Evolutionary conservation across 2,888 invertebrate genomes (phyloP).

Genomic region (Palloptera scutellata): DNA sequence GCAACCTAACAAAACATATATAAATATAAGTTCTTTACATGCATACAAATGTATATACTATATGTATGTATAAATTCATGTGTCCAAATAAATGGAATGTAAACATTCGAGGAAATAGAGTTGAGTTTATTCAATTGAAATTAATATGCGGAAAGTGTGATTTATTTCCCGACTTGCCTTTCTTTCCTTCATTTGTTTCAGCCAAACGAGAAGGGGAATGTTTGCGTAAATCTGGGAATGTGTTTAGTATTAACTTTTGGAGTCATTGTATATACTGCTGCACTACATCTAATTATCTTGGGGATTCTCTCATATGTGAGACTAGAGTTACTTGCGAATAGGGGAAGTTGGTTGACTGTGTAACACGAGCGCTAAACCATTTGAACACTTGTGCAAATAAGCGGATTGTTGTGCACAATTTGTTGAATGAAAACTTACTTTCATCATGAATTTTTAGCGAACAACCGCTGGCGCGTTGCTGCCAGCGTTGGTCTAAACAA

Average conservation of each 20-base stretch:
- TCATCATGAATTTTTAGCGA: too few relatives aligned
- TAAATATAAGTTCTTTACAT: conserved; percentile 18
- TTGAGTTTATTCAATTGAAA: conserved; percentile 50
- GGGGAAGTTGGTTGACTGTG: too few relatives aligned
- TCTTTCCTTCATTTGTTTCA: neutral
- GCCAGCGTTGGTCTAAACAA: too few relatives aligned
- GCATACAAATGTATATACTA: conserved; percentile 24
- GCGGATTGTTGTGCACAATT: conserved; percentile 43
- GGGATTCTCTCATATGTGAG: too few relatives aligned
- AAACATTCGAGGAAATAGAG: conserved; percentile 46
- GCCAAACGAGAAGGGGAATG: neutral
- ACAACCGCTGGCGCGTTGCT: too few relatives aligned
- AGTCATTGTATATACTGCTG: conserved; percentile 7
- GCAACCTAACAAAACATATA: conserved; percentile 74
- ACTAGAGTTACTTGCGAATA: too few relatives aligned
- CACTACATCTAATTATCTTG: too few relatives aligned
- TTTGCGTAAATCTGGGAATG: neutral
- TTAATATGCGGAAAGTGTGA: conserved; percentile 39
- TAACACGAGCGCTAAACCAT: neutral
- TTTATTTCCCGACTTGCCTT: neutral
- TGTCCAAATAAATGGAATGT: conserved; percentile 30
- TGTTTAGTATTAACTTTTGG: conserved; percentile 10
- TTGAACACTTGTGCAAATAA: conserved; percentile 56
- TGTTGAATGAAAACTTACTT: neutral
- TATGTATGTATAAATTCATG: conserved; percentile 6